A percentile compares a stretch with the other conserved stretches of the same genome.
These are phyloP conservation scores for Nasua narica DNA, from an alignment of 2,797 vertebrate genomes.

Conservation along the genomic window DNA sequence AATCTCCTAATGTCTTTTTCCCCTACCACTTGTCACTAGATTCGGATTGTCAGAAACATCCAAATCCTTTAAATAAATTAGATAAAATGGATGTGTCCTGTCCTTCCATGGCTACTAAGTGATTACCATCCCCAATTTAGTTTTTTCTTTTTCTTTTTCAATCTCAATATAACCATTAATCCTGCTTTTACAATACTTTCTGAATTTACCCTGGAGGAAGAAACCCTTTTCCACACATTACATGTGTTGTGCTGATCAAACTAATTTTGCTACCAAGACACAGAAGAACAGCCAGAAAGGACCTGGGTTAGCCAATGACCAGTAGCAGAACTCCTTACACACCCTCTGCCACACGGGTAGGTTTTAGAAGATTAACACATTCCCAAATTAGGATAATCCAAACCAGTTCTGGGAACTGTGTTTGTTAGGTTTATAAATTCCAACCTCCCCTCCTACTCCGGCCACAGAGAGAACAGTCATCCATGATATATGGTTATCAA, in stretches of 20 bases:
- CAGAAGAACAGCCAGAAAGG: not conserved
- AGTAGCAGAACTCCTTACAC: not conserved
- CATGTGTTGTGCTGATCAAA: not conserved
- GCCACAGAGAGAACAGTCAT: not conserved
- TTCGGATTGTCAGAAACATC: not conserved
- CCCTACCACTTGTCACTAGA: not conserved
- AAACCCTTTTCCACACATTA: not conserved
- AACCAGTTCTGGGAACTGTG: not conserved
- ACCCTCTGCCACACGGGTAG: not conserved
- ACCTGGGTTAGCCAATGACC: not conserved
- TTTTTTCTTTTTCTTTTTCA: not conserved
- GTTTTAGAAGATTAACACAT: not conserved
- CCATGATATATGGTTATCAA: not conserved
- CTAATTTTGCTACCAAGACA: not conserved
- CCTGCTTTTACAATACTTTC: not conserved
- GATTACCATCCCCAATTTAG: not conserved
- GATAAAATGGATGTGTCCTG: not conserved
- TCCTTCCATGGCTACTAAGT: not conserved
- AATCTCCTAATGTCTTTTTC: not conserved
- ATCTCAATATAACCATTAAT: not conserved
- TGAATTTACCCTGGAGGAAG: not conserved
- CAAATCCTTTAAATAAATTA: not conserved
- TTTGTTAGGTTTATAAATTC: not conserved
- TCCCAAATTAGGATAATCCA: not conserved
- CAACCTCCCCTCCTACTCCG: not conserved